Percentiles rank a stretch among this genome's conserved stretches.
Conservation (phyloP, 2,888 invertebrate species). For the Stenolophus ochropezus region DNA sequence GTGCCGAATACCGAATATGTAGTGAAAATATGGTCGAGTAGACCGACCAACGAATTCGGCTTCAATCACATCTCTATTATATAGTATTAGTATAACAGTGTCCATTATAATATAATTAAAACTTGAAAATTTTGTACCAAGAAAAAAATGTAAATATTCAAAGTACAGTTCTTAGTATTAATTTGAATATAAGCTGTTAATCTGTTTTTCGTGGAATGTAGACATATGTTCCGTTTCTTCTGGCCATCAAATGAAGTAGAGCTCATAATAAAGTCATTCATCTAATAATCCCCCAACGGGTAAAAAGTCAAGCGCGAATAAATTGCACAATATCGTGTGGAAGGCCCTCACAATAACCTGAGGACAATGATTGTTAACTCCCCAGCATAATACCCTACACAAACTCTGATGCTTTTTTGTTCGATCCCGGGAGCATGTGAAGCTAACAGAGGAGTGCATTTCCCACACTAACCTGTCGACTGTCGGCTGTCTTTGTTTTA, state of each 20-base stretch:
- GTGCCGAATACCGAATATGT: too few species aligned
- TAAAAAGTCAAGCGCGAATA: conserved; percentile 18
- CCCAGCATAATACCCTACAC: conserved; percentile 18
- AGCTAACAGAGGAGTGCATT: conserved; percentile 35
- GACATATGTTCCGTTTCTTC: not conserved
- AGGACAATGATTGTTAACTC: conserved; percentile 32
- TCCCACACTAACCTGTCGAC: conserved; percentile 7
- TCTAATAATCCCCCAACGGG: not conserved
- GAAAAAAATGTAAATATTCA: too few species aligned
- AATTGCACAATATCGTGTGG: conserved; percentile 25
- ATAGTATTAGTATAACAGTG: too few species aligned
- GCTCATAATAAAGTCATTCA: not conserved
- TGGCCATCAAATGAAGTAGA: not conserved
- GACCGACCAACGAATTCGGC: too few species aligned
- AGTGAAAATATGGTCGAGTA: too few species aligned
- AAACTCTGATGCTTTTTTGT: conserved; percentile 11
- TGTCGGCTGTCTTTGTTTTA: conserved; percentile 49
- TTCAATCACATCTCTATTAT: too few species aligned
- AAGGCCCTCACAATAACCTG: not conserved
- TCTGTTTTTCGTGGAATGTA: not conserved
- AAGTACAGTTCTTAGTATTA: too few species aligned
- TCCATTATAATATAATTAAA: too few species aligned
- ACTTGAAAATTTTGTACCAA: too few species aligned
- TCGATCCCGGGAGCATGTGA: conserved; percentile 34
- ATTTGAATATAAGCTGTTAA: too few species aligned